These are phyloP conservation scores for Pardalotus punctatus DNA, from an alignment of 2,113 vertebrate species.

Conservation along the genomic window DNA sequence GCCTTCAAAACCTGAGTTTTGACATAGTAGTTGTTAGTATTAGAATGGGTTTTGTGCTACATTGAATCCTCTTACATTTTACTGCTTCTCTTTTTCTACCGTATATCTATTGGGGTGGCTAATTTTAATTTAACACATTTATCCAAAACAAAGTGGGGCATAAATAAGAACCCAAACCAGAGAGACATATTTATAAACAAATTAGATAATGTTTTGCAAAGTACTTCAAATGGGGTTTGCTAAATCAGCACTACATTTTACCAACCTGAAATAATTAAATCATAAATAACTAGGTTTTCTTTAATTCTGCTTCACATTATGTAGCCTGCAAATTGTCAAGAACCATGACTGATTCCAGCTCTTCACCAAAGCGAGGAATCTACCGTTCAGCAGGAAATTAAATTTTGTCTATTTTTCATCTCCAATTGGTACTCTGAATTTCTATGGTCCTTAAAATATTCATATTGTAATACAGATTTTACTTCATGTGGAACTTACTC, in stretches of 20 bases:
- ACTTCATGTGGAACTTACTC: neutral
- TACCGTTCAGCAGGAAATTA: neutral
- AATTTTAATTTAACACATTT: conserved; percentile 26
- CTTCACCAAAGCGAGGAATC: neutral
- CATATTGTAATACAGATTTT: neutral
- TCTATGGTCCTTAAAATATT: neutral
- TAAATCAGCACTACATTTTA: neutral
- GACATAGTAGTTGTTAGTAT: neutral
- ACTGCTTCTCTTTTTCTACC: neutral
- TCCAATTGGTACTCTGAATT: conserved; percentile 11
- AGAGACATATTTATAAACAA: neutral
- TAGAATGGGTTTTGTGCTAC: neutral
- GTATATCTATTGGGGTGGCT: neutral
- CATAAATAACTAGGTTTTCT: neutral
- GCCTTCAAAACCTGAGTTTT: neutral
- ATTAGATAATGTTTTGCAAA: neutral
- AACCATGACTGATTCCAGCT: neutral
- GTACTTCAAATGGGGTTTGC: neutral
- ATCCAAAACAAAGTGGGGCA: neutral
- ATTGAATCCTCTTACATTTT: neutral
- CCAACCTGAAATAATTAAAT: conserved; percentile 29
- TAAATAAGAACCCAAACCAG: neutral
- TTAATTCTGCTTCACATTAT: neutral
- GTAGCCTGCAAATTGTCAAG: neutral
- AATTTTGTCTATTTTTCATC: neutral